Evolutionary conservation across 2,113 vertebrate species (phyloP).

Genomic region (Albula glossodonta): DNA sequence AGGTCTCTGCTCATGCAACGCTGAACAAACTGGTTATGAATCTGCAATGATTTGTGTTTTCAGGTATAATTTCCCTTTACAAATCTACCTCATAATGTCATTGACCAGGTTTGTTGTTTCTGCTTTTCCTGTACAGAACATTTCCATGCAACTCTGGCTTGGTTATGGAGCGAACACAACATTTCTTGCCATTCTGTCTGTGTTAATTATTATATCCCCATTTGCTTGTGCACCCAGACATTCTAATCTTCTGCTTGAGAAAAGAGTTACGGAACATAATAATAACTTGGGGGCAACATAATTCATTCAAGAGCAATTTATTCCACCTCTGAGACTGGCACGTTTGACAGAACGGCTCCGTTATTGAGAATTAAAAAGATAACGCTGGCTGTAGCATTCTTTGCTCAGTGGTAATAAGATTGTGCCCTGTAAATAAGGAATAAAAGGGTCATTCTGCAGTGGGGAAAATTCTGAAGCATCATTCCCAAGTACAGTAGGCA

Average conservation of each 20-base stretch:
- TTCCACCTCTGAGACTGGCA: conserved; percentile 36
- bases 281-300: conserved; percentile 53
- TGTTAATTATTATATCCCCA: conserved; percentile 52
- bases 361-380: conserved; percentile 32
- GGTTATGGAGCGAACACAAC: neutral
- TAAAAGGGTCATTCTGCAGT: conserved; percentile 25
- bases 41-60: too few relatives aligned
- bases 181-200: neutral
- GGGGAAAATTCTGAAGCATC: conserved; percentile 33
- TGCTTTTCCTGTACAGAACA: neutral
- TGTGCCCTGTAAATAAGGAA: conserved; percentile 36
- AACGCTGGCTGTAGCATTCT: conserved; percentile 7
- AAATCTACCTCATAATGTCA: neutral
- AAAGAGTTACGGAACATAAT: conserved; percentile 50
- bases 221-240: conserved; percentile 37
- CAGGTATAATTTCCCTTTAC: too few relatives aligned
- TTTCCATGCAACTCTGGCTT: neutral
- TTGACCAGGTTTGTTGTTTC: neutral
- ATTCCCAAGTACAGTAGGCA: neutral
- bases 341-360: neutral
- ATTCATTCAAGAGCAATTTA: conserved; percentile 54
- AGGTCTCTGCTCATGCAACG: too few relatives aligned
- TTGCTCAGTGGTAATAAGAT: conserved; percentile 30
- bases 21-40: too few relatives aligned
- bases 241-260: conserved; percentile 54